Percentiles rank a stretch among this genome's conserved stretches.
phyloP scores from a whole-genome alignment of 2,113 vertebrate species.

The Loxodonta africana region DNA sequence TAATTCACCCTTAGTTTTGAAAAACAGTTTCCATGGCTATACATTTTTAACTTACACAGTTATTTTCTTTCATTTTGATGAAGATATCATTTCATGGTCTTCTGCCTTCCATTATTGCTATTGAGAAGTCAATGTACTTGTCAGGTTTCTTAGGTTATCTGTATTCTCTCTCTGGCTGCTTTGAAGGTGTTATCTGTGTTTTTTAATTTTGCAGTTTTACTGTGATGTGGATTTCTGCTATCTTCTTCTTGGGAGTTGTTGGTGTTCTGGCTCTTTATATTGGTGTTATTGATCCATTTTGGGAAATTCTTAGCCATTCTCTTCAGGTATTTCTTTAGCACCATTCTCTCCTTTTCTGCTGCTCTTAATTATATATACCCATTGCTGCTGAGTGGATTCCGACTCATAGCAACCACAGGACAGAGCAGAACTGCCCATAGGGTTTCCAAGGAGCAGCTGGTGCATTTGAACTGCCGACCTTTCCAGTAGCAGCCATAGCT shows the following conservation, averaged over 20 bases:
- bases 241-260: not conserved
- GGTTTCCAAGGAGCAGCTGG: no score
- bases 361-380: no score
- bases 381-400: no score
- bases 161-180: not conserved
- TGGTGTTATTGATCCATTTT: not conserved
- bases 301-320: not conserved
- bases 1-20: no score
- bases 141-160: not conserved
- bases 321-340: not conserved
- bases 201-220: not conserved
- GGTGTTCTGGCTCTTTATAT: not conserved
- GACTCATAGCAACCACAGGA: no score
- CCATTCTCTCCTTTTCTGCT: not conserved
- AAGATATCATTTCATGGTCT: no score
- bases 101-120: not conserved
- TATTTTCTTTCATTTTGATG: no score
- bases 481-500: no score
- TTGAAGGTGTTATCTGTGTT: not conserved
- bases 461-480: no score
- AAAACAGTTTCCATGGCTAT: no score
- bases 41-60: no score
- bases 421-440: no score
- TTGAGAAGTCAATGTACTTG: conserved; percentile 10
- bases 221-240: not conserved